phyloP scores from a whole-genome alignment of 2,113 vertebrate species.

The Euleptes europaea region DNA sequence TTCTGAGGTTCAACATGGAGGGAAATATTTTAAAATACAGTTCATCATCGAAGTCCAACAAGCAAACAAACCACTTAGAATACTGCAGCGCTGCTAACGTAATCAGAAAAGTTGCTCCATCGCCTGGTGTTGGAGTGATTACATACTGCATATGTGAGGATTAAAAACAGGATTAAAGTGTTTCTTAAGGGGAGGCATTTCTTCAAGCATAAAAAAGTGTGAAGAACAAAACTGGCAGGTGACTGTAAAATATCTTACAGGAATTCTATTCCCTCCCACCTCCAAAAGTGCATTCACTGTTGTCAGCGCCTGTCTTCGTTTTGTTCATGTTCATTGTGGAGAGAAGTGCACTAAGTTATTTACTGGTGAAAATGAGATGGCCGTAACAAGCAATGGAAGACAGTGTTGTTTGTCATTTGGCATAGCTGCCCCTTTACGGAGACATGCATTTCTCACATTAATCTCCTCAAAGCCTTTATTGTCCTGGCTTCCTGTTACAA shows the following conservation, averaged over 20 bases:
- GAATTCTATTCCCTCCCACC: conserved; percentile 31
- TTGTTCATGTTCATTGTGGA: conserved; percentile 57
- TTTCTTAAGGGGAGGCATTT: background rate
- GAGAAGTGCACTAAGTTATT: conserved; percentile 69
- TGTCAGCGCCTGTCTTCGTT: conserved; percentile 43
- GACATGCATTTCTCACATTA: conserved; percentile 76
- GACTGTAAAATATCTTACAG: conserved; percentile 13
- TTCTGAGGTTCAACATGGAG: background rate
- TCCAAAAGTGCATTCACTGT: conserved; percentile 29
- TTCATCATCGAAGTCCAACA: background rate
- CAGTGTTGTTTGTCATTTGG: conserved; percentile 74
- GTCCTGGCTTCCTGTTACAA: conserved; percentile 77
- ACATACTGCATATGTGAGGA: background rate
- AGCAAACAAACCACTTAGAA: background rate
- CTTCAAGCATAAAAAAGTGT: background rate
- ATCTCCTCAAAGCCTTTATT: conserved; percentile 77
- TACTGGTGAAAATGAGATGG: conserved; percentile 71
- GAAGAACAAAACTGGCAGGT: conserved; percentile 12
- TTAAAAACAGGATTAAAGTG: background rate
- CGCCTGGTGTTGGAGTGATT: background rate
- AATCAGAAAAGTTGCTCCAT: background rate
- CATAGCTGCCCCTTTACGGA: conserved; percentile 67
- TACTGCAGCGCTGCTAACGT: background rate
- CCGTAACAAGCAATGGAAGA: conserved; percentile 69
- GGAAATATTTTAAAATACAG: background rate